Base-by-base conservation (phyloP, 2,888 invertebrate genomes). In the Notodonta ziczac region DNA sequence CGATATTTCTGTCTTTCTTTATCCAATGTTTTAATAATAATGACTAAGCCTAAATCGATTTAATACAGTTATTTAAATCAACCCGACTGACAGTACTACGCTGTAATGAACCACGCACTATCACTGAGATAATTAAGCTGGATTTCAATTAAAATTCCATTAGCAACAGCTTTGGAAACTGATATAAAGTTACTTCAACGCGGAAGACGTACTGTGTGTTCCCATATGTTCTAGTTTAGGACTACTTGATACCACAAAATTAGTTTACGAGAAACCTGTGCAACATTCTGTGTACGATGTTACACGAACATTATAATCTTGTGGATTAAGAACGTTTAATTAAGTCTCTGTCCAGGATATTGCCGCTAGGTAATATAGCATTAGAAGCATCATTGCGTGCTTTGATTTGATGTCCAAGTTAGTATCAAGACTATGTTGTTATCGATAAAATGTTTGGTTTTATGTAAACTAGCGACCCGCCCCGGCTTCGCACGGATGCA, bases 141-240 rank as follows among this genome's bases (percentile, higher is more conserved):
- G 48, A n/a, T 7, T 7, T 51, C 24, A 54, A 54, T 54, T 54
- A n/a, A 39, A 12, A 5, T 39, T 13, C 5, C 7, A 13, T 54
- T 13, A 35, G 39, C 12, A 39, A 54, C 50, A 8, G 14, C 50
- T 16, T 14, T 35, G 35, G 35, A 35, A 35, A 35, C 16, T n/a
- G 14, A 39, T 35, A 16, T 54, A 24, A 40, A n/a, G 16, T 59
- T 59, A 24, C 51, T 4, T 24, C 39, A 35, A 73, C 53, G 58
- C 73, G 74, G 73, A 74, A 74, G 60, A 8, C 24, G 54, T 60
- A 60, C 51, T 8, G 35, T 24, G 32, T 13, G 53, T 58, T 60
- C 60, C 50, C 58, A 62, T 46, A 74, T 70, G 76, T 63, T 60
- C 76, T 39, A 73, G 56, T 71, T 76, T 56, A 65, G 59, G 51